phyloP scores from a whole-genome alignment of 2,113 vertebrate genomes.

The Choloepus hoffmanni region DNA sequence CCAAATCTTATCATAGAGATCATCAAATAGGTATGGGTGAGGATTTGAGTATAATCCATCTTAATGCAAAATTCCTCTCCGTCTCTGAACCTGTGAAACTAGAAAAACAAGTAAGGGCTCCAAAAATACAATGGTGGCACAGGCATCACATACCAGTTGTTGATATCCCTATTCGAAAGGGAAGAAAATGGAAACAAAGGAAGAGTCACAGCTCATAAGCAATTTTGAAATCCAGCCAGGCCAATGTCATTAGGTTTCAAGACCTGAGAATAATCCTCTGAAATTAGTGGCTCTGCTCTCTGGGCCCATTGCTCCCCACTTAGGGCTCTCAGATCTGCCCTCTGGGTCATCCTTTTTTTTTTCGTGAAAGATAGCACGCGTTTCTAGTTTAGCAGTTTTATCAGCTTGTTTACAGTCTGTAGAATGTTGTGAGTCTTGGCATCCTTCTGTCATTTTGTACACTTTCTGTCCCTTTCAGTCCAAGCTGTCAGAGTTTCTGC shows the following conservation, averaged over 20 bases:
- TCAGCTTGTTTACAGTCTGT: not conserved
- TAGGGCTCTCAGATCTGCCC: not conserved
- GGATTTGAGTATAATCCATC: too few species aligned
- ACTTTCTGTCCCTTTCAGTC: not conserved
- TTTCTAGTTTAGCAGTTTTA: not conserved
- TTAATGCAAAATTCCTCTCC: too few species aligned
- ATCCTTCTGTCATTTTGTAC: not conserved
- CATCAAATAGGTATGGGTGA: too few species aligned
- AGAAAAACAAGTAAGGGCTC: not conserved
- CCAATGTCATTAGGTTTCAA: not conserved
- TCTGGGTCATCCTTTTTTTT: not conserved
- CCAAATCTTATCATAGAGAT: not conserved
- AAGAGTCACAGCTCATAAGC: not conserved
- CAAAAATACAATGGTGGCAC: not conserved
- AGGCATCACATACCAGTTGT: not conserved
- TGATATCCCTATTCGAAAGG: not conserved
- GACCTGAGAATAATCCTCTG: not conserved
- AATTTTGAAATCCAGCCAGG: not conserved
- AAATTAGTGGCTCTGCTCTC: not conserved
- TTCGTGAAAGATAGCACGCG: not conserved
- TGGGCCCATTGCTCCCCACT: not conserved
- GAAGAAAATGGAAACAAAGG: not conserved
- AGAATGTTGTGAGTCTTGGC: not conserved
- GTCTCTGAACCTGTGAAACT: too few species aligned
- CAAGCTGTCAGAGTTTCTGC: not conserved